A percentile compares a stretch with the other conserved stretches of the same genome.
These are phyloP conservation scores for Fragum fragum DNA, from an alignment of 2,888 invertebrate species.

Conservation along the genomic window DNA sequence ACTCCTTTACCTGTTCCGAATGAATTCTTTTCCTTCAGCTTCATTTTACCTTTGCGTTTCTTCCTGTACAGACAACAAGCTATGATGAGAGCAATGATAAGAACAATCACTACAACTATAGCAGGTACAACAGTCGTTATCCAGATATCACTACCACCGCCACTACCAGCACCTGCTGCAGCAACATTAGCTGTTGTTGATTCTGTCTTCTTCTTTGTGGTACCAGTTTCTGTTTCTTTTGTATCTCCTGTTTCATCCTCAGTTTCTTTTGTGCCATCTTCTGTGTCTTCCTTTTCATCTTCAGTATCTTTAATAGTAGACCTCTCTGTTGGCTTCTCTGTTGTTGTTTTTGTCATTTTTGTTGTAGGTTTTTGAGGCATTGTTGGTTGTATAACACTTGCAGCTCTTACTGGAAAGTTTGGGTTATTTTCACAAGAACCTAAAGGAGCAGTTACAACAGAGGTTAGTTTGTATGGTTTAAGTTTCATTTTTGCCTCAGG, in stretches of 20 bases:
- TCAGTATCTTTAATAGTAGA: conserved; percentile 52
- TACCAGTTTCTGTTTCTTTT: conserved; percentile 18
- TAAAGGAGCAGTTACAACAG: conserved; percentile 70
- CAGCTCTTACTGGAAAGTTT: conserved; percentile 69
- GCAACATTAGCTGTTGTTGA: conserved; percentile 40
- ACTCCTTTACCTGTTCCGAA: conserved; percentile 89
- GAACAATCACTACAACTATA: conserved; percentile 92
- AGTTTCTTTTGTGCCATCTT: background rate
- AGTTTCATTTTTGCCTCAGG: conserved; percentile 75
- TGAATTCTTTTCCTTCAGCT: conserved; percentile 90
- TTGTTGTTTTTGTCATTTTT: conserved; percentile 13
- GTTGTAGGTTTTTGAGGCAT: conserved; percentile 11
- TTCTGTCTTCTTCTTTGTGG: conserved; percentile 21
- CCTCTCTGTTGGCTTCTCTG: conserved; percentile 21
- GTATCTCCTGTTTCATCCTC: background rate
- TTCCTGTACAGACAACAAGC: conserved; percentile 95
- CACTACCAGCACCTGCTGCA: conserved; percentile 61
- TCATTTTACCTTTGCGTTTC: conserved; percentile 93
- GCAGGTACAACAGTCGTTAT: conserved; percentile 95
- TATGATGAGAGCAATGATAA: conserved; percentile 94
- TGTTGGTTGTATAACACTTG: conserved; percentile 40
- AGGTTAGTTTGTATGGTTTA: conserved; percentile 73
- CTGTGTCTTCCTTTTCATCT: background rate
- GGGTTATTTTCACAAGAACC: conserved; percentile 87
- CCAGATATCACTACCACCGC: conserved; percentile 85